phyloP scores from a whole-genome alignment of 2,113 vertebrate genomes.

The Rhinolophus sinicus region DNA sequence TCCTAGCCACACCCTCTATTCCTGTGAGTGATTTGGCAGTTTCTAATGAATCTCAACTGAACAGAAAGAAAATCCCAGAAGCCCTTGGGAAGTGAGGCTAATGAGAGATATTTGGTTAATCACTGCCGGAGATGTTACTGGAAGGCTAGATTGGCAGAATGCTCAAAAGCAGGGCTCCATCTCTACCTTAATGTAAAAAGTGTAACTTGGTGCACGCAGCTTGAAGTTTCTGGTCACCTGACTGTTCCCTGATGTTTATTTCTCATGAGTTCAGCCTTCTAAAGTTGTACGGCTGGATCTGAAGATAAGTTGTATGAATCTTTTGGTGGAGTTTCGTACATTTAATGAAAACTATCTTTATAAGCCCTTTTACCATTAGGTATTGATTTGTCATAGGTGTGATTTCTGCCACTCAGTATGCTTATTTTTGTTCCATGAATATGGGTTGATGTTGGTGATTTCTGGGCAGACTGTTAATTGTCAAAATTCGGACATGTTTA shows the following conservation, averaged over 20 bases:
- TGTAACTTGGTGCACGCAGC: background rate
- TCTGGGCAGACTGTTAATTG: background rate
- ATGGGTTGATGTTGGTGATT: background rate
- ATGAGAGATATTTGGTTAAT: background rate
- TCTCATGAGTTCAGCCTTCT: background rate
- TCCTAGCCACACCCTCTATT: too few species aligned
- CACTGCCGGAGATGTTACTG: too few species aligned
- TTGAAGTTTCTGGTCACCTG: background rate
- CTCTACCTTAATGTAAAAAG: background rate
- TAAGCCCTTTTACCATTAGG: background rate
- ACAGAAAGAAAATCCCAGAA: background rate
- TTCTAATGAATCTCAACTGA: background rate
- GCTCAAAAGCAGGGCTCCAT: background rate
- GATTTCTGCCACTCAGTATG: background rate
- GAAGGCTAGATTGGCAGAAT: background rate
- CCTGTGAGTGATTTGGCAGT: background rate
- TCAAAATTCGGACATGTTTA: background rate
- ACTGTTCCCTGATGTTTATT: background rate
- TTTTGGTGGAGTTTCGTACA: background rate
- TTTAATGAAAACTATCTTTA: background rate
- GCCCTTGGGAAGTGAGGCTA: background rate
- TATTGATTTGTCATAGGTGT: background rate
- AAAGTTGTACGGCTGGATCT: rapidly evolving
- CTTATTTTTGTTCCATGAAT: background rate
- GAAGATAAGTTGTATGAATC: rapidly evolving